Evolutionary conservation across 2,888 invertebrate species (phyloP), one percentile per base, ranked within the genome.

Genomic region (Tanypteryx hageni): DNA sequence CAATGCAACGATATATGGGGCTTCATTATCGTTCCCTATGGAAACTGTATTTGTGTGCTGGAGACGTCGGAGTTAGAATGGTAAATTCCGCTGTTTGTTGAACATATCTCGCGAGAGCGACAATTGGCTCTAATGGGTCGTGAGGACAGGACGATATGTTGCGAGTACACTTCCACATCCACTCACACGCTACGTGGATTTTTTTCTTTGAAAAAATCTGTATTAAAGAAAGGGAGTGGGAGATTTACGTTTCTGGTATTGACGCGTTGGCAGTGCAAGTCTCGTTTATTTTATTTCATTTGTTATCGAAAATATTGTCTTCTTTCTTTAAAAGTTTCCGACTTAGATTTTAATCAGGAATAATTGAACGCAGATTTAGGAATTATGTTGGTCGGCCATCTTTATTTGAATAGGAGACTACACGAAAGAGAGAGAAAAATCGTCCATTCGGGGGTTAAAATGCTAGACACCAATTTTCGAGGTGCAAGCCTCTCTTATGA

Each of bases 81-180:
- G 27, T 76, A 76, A 76, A 76, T 44, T 31, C 16, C 61, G 16
- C 16, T n/a, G 13, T 85, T 85, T 58, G 85, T 18, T 58, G 85
- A 56, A 13, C 16, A 59, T 57, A n/a, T 57, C 11, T 22, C 58
- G 85, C 58, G 58, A 13, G 58, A n/a, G 13, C 83, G 83, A 83
- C 56, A 83, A 83, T 85, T 58, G 85, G 58, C 58, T 57, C 85
- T 85, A 85, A 85, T 58, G n/a, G 85, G 57, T 85, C 85, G 22
- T 58, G 85, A 57, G 57, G 58, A 58, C 57, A 58, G 85, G 22
- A 57, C n/a, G 22, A 57, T 13, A 8, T 13, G 22, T n/a, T 22
- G 56, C 13, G n/a, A 57, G 9, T 58, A 57, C 76, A 18, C 58
- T 13, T 83, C 56, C 31, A 44, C 83, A 11, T 85, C 56, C 85